Percentiles rank a stretch among this genome's conserved stretches.
Evolutionary conservation across 2,797 vertebrate species (phyloP).

Genomic region (Channallabes apus): DNA sequence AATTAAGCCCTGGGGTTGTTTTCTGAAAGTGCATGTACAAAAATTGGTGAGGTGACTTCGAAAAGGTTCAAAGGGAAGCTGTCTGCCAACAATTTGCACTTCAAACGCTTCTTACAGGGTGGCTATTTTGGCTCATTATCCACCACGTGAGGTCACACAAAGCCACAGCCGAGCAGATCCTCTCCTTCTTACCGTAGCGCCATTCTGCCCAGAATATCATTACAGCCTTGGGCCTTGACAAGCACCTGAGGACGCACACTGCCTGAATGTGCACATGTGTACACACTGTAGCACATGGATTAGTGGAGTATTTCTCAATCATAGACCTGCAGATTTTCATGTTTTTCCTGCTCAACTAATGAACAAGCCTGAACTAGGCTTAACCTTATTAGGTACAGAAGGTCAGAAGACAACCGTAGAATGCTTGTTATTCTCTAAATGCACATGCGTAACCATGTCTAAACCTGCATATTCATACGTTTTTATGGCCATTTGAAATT

Average conservation of each 20-base stretch:
- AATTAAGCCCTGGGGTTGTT: conserved; percentile 40
- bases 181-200: conserved; percentile 18
- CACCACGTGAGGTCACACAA: conserved; percentile 51
- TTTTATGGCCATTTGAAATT: neutral
- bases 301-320: neutral
- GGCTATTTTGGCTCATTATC: conserved; percentile 51
- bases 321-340: neutral
- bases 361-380: neutral
- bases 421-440: neutral
- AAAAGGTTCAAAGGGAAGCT: conserved; percentile 48
- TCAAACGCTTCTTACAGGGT: conserved; percentile 47
- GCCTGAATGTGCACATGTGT: conserved; percentile 6
- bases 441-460: too few species aligned
- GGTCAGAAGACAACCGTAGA: neutral
- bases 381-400: neutral
- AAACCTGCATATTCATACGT: neutral
- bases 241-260: conserved; percentile 19
- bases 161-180: conserved; percentile 38
- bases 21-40: conserved; percentile 32
- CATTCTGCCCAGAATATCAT: conserved; percentile 21
- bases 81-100: conserved; percentile 54
- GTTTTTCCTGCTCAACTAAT: neutral
- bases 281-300: neutral
- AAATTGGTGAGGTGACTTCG: conserved; percentile 40
- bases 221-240: conserved; percentile 22